These are phyloP conservation scores for Seriola rivoliana DNA, from an alignment of 2,113 vertebrate species.

Conservation along the genomic window DNA sequence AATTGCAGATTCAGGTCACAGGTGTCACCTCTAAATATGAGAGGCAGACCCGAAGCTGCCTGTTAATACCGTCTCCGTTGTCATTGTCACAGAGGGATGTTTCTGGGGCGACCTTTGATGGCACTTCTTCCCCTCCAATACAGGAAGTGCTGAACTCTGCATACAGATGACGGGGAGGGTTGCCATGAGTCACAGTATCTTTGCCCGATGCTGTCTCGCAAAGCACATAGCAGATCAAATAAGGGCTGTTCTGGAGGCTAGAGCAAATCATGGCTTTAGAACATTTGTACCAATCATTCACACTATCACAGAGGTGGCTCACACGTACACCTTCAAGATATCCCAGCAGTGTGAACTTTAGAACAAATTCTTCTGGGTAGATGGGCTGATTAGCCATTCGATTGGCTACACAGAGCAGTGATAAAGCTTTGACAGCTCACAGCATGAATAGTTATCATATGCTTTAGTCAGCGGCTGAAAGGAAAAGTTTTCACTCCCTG, in stretches of 20 bases:
- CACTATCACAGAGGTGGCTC: constrained; percentile 46
- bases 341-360: constrained; percentile 54
- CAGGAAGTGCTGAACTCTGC: constrained; percentile 79
- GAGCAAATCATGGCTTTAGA: constrained; percentile 61
- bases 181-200: constrained; percentile 60
- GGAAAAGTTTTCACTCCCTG: constrained; percentile 50
- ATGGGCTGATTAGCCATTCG: constrained; percentile 68
- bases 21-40: constrained; percentile 61
- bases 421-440: constrained; percentile 66
- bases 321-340: constrained; percentile 31
- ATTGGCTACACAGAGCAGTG: constrained; percentile 55
- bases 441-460: constrained; percentile 64
- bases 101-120: constrained; percentile 75
- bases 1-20: constrained; percentile 71
- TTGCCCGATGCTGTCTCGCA: constrained; percentile 37
- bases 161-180: constrained; percentile 73
- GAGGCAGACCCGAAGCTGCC: constrained; percentile 50
- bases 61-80: constrained; percentile 69
- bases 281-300: constrained; percentile 66
- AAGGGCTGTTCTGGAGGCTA: constrained; percentile 39
- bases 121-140: constrained; percentile 55
- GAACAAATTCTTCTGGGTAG: constrained; percentile 62
- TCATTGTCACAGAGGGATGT: constrained; percentile 76
- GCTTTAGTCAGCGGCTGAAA: constrained; percentile 57
- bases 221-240: constrained; percentile 70